Conservation (phyloP, 2,888 invertebrate genomes). For the Candidula unifasciata region DNA sequence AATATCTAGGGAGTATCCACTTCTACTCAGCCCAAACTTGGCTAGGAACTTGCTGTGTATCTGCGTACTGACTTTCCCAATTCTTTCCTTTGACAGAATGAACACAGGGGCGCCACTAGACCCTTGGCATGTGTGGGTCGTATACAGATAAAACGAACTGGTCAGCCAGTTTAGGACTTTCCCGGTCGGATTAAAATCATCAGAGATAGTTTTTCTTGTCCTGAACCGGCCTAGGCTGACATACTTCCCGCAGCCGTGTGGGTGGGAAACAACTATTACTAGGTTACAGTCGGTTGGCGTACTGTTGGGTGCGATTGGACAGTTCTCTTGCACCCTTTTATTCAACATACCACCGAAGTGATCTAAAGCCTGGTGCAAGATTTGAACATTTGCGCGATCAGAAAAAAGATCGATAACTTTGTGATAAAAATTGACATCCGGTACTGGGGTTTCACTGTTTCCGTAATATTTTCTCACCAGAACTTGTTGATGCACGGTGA, state of each 20-base stretch:
- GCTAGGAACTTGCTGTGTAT: background rate
- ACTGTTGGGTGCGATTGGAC: too few species aligned
- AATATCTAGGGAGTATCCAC: background rate
- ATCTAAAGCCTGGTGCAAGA: too few species aligned
- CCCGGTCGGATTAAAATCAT: background rate
- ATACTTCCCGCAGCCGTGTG: background rate
- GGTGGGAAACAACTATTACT: slow-evolving; percentile 6
- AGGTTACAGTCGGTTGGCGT: background rate
- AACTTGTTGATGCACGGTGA: too few species aligned
- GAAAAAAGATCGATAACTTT: too few species aligned
- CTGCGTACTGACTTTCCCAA: too few species aligned
- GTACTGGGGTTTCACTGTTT: too few species aligned
- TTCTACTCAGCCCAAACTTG: background rate
- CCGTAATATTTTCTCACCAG: too few species aligned
- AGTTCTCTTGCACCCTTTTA: too few species aligned
- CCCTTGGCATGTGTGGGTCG: background rate
- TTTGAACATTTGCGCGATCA: too few species aligned
- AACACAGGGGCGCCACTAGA: slow-evolving; percentile 10
- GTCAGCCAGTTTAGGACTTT: too few species aligned
- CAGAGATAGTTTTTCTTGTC: background rate
- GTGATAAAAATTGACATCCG: too few species aligned
- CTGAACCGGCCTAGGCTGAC: background rate
- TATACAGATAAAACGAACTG: background rate
- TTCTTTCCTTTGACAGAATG: background rate
- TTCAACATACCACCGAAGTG: too few species aligned